Base-by-base conservation (phyloP, 2,113 vertebrate genomes). In the human (Homo sapiens) region DNA sequence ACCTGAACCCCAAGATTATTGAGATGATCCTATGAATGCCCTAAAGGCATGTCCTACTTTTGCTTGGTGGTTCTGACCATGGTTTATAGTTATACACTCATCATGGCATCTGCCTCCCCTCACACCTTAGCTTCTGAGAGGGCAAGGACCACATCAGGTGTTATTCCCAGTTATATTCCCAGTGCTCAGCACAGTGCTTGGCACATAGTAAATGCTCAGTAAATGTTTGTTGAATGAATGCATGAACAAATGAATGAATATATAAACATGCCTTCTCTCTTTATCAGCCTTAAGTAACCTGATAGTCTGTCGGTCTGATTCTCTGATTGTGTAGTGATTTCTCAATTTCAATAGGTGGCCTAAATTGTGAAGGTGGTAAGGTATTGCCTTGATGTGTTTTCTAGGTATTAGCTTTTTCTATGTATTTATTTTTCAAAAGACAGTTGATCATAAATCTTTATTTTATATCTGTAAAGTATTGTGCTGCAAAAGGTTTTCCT, bases 391-490 rank as follows among this genome's bases (percentile, higher is more conserved):
- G 38, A 57, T 8, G 5, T 13, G 30, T 75, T 82, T 83, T 90
- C 93, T 68, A 83, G 45, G 18, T 48, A 80, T 79, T 78, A 30
- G 38, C 22, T 94, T 23, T 50, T 81, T 82, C 45, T 87, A 30
- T n/a, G 17, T 43, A 84, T 79, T 89, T 64, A 57, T 73, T 93
- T 94, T 79, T 97, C 50, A 85, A 88, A 86, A 43, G 38, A 22
- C 0, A 27, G 38, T 43, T 88, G 48, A 81, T 78, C 14, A 17
- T 40, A 59, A 87, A 78, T 13, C 0, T 55, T 94, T 6, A 27
- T 89, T 87, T 83, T 35, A 18, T 59, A 52, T 83, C 16, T 50
- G 2, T 38, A 79, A 78, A 64, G 12, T 38, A 45, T 55, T 70
- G 55, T 4, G 35, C 40, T 38, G 4, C 12, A 35, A 52, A 78